These are phyloP conservation scores for Tupaia chinensis DNA, from an alignment of 2,113 vertebrate species.

Conservation along the genomic window DNA sequence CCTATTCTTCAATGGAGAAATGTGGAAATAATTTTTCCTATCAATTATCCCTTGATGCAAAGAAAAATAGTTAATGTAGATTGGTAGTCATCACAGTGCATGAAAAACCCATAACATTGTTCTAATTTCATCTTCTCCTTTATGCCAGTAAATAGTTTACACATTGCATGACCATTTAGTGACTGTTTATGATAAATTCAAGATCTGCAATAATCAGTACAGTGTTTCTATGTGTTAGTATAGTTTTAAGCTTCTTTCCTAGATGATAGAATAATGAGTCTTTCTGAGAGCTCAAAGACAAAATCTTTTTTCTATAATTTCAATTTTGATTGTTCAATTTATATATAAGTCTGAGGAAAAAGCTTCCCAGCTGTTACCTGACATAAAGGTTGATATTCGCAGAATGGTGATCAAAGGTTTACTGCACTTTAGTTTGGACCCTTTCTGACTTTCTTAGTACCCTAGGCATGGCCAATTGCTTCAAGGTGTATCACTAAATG, in stretches of 20 bases:
- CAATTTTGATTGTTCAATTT: slow-evolving; percentile 55
- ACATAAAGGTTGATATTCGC: background rate
- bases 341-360: slow-evolving; percentile 45
- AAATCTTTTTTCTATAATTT: slow-evolving; percentile 67
- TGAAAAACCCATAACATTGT: background rate
- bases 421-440: background rate
- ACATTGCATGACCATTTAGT: background rate
- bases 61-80: background rate
- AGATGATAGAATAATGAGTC: slow-evolving; percentile 25
- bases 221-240: background rate
- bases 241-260: slow-evolving; percentile 34
- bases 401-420: slow-evolving; percentile 69
- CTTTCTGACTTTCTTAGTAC: slow-evolving; percentile 7
- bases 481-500: slow-evolving; percentile 68
- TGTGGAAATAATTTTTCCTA: slow-evolving; percentile 19
- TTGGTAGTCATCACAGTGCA: background rate
- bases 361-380: slow-evolving; percentile 58
- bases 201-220: background rate
- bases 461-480: slow-evolving; percentile 66
- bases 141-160: background rate
- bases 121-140: background rate
- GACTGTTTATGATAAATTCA: background rate
- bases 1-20: slow-evolving; percentile 11
- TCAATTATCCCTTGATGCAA: slow-evolving; percentile 16
- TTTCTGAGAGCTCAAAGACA: slow-evolving; percentile 55